Evolutionary conservation across 2,113 vertebrate species (phyloP).

Genomic region (Tympanuchus pallidicinctus): DNA sequence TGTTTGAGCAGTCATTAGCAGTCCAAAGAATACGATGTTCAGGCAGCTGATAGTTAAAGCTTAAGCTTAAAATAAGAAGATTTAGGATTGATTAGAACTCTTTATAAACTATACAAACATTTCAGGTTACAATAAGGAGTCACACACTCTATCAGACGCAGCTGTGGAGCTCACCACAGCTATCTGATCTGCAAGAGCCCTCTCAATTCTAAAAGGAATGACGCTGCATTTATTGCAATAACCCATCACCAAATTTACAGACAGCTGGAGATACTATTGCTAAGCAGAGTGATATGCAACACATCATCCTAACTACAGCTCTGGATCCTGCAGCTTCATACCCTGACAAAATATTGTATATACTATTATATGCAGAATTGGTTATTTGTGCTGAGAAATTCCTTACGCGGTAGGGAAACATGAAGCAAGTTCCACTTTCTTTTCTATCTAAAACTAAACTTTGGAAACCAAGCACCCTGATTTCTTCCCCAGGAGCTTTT

Average conservation of each 20-base stretch:
- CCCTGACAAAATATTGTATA: neutral
- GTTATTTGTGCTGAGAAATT: neutral
- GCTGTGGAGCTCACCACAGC: accelerated
- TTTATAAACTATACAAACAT: neutral
- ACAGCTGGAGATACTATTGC: neutral
- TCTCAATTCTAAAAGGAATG: neutral
- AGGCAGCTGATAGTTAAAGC: neutral
- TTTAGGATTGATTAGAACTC: neutral
- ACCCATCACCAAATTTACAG: neutral
- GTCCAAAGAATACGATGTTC: neutral
- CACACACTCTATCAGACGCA: accelerated
- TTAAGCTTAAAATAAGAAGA: neutral
- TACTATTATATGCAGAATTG: neutral
- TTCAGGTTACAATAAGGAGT: neutral
- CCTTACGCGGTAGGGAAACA: neutral
- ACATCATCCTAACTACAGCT: neutral
- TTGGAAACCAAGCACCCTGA: neutral
- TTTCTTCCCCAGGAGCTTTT: neutral
- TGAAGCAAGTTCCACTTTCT: neutral
- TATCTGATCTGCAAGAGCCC: neutral
- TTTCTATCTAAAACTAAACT: neutral
- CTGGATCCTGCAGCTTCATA: neutral
- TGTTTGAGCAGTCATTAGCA: neutral
- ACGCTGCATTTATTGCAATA: neutral
- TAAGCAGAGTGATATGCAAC: neutral